A percentile compares a stretch with the other conserved stretches of the same genome.
phyloP scores from a whole-genome alignment of 2,888 invertebrate species.

The Mechanitis messenoides region DNA sequence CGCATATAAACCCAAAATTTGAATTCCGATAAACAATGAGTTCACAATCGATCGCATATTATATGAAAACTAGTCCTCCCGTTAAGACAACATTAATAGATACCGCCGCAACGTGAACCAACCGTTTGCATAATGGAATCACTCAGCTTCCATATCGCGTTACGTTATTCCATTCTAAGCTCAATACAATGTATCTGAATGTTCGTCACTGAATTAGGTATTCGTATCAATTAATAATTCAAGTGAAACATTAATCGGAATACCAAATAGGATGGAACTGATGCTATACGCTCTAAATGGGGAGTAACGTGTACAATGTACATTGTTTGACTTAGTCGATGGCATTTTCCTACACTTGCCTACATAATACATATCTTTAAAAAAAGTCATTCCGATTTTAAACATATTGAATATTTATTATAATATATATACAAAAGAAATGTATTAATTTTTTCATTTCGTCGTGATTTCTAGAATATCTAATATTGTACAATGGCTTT shows the following conservation, averaged over 20 bases:
- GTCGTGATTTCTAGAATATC: too few relatives aligned
- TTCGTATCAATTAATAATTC: slow-evolving; percentile 24
- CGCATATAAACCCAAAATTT: slow-evolving; percentile 8
- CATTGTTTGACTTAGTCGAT: neutral
- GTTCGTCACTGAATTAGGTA: slow-evolving; percentile 19
- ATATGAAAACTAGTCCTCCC: slow-evolving; percentile 13
- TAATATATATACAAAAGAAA: too few relatives aligned
- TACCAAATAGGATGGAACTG: slow-evolving; percentile 14
- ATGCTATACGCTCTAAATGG: slow-evolving; percentile 19
- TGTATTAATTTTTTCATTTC: too few relatives aligned
- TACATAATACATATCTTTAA: too few relatives aligned
- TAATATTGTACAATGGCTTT: too few relatives aligned
- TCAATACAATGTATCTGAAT: slow-evolving; percentile 7
- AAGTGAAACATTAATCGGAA: slow-evolving; percentile 20
- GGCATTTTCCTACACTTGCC: too few relatives aligned
- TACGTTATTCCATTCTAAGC: slow-evolving; percentile 13
- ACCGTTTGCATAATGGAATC: slow-evolving; percentile 25
- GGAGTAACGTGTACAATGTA: slow-evolving; percentile 7
- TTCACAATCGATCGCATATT: slow-evolving; percentile 12
- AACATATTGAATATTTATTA: too few relatives aligned
- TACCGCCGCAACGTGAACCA: slow-evolving; percentile 16
- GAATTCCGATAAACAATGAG: slow-evolving; percentile 5
- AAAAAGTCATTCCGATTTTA: too few relatives aligned
- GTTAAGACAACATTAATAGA: slow-evolving; percentile 16
- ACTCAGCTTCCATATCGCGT: slow-evolving; percentile 17